phyloP scores from a whole-genome alignment of 2,888 invertebrate genomes.

The Seladonia tumulorum region DNA sequence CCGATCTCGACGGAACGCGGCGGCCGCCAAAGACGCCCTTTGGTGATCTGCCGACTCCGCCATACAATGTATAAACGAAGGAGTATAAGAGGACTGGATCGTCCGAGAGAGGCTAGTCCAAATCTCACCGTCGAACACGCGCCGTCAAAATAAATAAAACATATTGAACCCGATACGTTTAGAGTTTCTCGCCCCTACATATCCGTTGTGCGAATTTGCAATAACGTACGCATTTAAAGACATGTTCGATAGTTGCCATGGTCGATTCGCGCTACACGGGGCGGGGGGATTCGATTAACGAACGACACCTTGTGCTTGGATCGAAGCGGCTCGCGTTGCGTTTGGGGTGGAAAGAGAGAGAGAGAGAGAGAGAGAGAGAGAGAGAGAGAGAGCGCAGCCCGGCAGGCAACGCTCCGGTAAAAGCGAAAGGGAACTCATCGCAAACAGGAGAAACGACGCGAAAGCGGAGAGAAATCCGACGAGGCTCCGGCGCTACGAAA shows the following conservation, averaged over 20 bases:
- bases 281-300: conserved; percentile 43
- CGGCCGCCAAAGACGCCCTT: no score
- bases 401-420: conserved; percentile 18
- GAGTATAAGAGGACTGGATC: no score
- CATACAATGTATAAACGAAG: no score
- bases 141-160: no score
- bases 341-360: not conserved
- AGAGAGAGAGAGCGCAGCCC: not conserved
- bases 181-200: no score
- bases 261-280: not conserved
- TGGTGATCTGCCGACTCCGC: no score
- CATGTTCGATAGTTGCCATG: not conserved
- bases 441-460: conserved; percentile 46
- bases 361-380: no score
- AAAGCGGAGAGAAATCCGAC: conserved; percentile 7
- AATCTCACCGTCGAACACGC: no score
- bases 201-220: no score
- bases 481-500: conserved; percentile 21
- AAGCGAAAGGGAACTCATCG: conserved; percentile 44
- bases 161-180: no score
- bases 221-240: not conserved
- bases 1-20: no score
- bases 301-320: conserved; percentile 25
- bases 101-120: no score
- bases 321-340: conserved; percentile 37